Evolutionary conservation across 2,888 invertebrate species (phyloP).

Genomic region (Troides aeacus): DNA sequence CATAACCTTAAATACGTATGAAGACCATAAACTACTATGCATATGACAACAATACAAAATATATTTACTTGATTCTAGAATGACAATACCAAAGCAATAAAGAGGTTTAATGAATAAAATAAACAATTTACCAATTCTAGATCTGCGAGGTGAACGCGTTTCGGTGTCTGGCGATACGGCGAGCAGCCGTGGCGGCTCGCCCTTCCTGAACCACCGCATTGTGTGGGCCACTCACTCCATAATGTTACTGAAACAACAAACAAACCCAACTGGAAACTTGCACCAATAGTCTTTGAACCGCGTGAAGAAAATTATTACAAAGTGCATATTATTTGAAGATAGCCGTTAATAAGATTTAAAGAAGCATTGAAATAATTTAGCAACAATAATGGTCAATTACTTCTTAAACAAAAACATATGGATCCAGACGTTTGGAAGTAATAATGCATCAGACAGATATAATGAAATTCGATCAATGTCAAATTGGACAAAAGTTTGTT

Average conservation of each 20-base stretch:
- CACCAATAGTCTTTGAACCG: not conserved
- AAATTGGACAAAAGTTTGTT: not conserved
- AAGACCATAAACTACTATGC: too few relatives aligned
- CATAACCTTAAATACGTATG: too few relatives aligned
- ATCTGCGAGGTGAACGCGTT: constrained; percentile 58
- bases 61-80: too few relatives aligned
- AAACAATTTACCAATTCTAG: constrained; percentile 67
- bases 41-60: too few relatives aligned
- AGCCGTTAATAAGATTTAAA: too few relatives aligned
- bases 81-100: too few relatives aligned
- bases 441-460: not conserved
- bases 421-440: not conserved
- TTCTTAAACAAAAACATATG: not conserved
- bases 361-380: too few relatives aligned
- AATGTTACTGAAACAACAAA: constrained; percentile 37
- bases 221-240: constrained; percentile 52
- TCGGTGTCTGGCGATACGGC: constrained; percentile 83
- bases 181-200: constrained; percentile 84
- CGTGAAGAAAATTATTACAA: too few relatives aligned
- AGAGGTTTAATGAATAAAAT: not conserved
- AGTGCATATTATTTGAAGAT: too few relatives aligned
- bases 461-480: too few relatives aligned
- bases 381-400: too few relatives aligned
- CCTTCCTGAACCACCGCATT: constrained; percentile 87
- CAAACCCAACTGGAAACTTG: constrained; percentile 2